Evolutionary conservation across 2,113 vertebrate genomes (phyloP).

Genomic region (Ceyx cyanopectus): DNA sequence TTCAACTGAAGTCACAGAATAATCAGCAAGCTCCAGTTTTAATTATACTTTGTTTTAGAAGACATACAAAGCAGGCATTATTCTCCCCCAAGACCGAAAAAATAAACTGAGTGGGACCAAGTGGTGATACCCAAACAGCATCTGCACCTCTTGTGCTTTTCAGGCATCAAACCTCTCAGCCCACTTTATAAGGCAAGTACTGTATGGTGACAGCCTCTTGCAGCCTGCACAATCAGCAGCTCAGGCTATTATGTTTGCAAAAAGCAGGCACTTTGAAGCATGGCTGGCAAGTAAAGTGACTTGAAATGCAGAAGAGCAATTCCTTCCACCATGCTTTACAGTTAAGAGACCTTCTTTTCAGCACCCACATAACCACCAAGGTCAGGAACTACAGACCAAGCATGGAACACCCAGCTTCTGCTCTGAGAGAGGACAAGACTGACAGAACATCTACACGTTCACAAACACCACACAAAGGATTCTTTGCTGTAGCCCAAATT

Average conservation of each 20-base stretch:
- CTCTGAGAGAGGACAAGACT: background rate
- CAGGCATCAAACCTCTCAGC: background rate
- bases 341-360: background rate
- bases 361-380: background rate
- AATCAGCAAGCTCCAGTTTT: constrained; percentile 33
- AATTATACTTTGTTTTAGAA: constrained; percentile 31
- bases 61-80: constrained; percentile 32
- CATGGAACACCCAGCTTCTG: background rate
- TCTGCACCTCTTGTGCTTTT: background rate
- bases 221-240: background rate
- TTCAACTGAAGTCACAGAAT: background rate
- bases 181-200: background rate
- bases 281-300: background rate
- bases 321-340: background rate
- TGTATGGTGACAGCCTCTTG: background rate
- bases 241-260: background rate
- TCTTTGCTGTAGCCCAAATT: background rate
- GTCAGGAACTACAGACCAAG: background rate
- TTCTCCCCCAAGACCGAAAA: background rate
- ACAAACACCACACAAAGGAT: background rate
- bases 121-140: background rate
- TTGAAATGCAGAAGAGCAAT: background rate
- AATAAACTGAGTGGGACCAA: background rate
- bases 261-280: constrained; percentile 6
- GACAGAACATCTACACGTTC: background rate